phyloP scores from a whole-genome alignment of 1,140 invertebrate species.

The Trichoplusia ni region DNA sequence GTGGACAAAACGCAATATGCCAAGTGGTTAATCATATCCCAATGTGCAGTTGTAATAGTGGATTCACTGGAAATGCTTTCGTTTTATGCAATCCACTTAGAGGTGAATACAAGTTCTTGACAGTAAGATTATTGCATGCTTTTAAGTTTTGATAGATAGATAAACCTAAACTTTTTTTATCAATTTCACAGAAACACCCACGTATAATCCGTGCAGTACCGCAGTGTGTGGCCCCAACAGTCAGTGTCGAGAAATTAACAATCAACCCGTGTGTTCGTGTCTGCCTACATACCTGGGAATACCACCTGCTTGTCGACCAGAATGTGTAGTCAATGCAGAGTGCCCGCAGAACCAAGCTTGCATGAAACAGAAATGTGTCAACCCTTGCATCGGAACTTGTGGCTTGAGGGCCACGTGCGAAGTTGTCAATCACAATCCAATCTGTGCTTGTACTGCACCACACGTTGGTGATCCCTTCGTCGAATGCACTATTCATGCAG shows the following conservation, averaged over 20 bases:
- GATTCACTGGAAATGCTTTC: slow-evolving; percentile 87
- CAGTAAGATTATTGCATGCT: neutral
- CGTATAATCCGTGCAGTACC: slow-evolving; percentile 86
- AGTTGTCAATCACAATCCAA: slow-evolving; percentile 89
- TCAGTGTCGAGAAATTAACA: slow-evolving; percentile 87
- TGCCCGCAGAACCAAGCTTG: slow-evolving; percentile 89
- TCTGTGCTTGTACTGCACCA: slow-evolving; percentile 82
- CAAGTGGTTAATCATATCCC: slow-evolving; percentile 90
- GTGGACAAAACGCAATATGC: slow-evolving; percentile 88
- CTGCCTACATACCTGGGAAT: slow-evolving; percentile 87
- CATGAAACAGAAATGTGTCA: slow-evolving; percentile 88
- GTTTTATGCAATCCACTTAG: slow-evolving; percentile 81
- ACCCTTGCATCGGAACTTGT: slow-evolving; percentile 91
- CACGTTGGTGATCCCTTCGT: slow-evolving; percentile 84
- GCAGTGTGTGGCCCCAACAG: slow-evolving; percentile 90
- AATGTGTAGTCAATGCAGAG: slow-evolving; percentile 88
- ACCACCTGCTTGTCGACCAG: slow-evolving; percentile 90
- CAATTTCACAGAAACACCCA: slow-evolving; percentile 46
- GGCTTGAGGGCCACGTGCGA: slow-evolving; percentile 88
- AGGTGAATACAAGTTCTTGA: slow-evolving; percentile 49
- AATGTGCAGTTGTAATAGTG: slow-evolving; percentile 86
- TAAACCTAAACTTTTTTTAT: slow-evolving; percentile 34
- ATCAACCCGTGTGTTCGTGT: slow-evolving; percentile 89
- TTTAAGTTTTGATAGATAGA: too few relatives aligned
- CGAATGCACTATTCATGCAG: slow-evolving; percentile 77